A percentile compares a stretch with the other conserved stretches of the same genome.
Conservation (phyloP, 2,113 vertebrate species). For the Lepisosteus oculatus region DNA sequence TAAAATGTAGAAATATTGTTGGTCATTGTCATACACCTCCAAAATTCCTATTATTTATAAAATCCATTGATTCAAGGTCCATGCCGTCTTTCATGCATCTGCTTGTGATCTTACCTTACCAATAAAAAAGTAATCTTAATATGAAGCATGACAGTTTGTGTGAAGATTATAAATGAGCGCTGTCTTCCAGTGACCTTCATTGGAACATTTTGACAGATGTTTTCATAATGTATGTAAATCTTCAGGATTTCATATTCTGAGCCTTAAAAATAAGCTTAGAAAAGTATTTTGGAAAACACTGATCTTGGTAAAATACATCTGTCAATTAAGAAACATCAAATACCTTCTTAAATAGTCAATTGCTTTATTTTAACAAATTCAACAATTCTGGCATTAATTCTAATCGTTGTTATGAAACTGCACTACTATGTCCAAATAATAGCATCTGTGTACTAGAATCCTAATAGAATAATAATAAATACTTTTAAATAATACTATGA, state of each 20-base stretch:
- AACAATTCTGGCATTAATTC: too few species aligned
- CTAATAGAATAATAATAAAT: too few species aligned
- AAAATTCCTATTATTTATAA: not conserved
- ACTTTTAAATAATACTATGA: too few species aligned
- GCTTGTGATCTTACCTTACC: not conserved
- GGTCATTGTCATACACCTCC: not conserved
- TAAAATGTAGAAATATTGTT: not conserved
- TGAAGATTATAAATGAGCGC: slow-evolving; percentile 7
- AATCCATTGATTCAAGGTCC: not conserved
- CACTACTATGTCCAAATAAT: too few species aligned
- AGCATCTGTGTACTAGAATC: too few species aligned
- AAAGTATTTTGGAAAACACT: not conserved
- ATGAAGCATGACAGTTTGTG: not conserved
- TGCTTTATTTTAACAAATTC: too few species aligned
- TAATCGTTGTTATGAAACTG: too few species aligned
- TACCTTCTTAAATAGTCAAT: too few species aligned
- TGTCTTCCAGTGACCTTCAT: not conserved
- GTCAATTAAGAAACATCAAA: too few species aligned
- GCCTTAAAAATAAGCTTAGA: slow-evolving; percentile 2
- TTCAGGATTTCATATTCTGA: not conserved
- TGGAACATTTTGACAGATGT: not conserved
- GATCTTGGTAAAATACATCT: not conserved
- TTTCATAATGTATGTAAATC: slow-evolving; percentile 7
- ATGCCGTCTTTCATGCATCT: not conserved
- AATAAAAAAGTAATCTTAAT: not conserved